Conservation (phyloP, 1,140 invertebrate species). For the Onthophagus taurus region DNA sequence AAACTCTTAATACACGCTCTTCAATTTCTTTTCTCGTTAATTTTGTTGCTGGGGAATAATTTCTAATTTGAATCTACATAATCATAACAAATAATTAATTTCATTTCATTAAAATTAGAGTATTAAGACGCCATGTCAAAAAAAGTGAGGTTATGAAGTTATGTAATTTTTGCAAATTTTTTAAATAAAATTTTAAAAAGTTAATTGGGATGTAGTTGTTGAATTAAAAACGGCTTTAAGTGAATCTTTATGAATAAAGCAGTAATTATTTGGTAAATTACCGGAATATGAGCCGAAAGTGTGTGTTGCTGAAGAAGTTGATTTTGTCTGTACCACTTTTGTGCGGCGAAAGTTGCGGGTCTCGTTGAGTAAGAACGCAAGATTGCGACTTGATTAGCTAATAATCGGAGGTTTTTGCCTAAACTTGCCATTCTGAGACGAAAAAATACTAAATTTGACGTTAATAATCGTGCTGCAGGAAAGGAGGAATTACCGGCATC, state of each 20-base stretch:
- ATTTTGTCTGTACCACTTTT: slow-evolving; percentile 6
- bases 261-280: slow-evolving; percentile 11
- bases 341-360: slow-evolving; percentile 14
- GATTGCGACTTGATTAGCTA: slow-evolving; percentile 11
- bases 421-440: slow-evolving; percentile 14
- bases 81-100: too few species aligned
- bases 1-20: slow-evolving; percentile 66
- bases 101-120: too few species aligned
- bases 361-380: slow-evolving; percentile 15
- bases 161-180: slow-evolving; percentile 2
- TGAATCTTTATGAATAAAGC: not conserved
- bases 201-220: not conserved
- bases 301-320: not conserved
- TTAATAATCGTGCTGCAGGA: slow-evolving; percentile 3
- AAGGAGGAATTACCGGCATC: slow-evolving; percentile 3
- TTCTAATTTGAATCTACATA: slow-evolving; percentile 10
- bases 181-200: not conserved
- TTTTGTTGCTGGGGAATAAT: slow-evolving; percentile 35
- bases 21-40: slow-evolving; percentile 49
- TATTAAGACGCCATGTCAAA: not conserved
- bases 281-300: slow-evolving; percentile 4
- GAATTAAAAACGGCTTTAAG: not conserved
- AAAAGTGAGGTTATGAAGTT: slow-evolving; percentile 6
- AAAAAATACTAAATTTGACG: slow-evolving; percentile 1
- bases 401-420: slow-evolving; percentile 14